Base-by-base conservation (phyloP, 2,113 vertebrate species). In the Zootoca vivipara region DNA sequence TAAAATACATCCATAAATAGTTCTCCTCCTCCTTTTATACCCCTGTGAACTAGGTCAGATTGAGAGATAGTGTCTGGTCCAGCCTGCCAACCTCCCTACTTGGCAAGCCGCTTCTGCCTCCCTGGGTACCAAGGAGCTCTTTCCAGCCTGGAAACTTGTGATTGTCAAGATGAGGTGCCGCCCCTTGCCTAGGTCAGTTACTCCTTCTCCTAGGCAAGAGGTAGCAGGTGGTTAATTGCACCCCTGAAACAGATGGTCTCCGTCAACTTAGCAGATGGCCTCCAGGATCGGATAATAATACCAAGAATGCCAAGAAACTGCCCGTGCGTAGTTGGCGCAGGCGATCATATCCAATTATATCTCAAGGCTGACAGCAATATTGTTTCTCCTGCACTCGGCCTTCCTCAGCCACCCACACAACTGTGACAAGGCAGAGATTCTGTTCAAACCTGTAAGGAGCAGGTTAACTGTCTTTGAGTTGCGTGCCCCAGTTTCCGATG, bases 401-500 rank as follows among this genome's bases (percentile, higher is more conserved):
- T 73, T 69, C 62, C 85, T 88, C 78, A 81, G n/a, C 62, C 8
- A 10, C 2, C 52, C 74, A n/a, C 0, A 78, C 73, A 64, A 85
- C 26, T 24, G 40, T n/a, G 12, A 18, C 69, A 86, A 86, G 26
- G 1, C 33, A 74, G 3, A 24, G 52, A 77, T 77, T 46, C 62
- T 87, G 62, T 81, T 65, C 35, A 70, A 87, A 90, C 78, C 72
- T 56, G 90, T 64, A 78, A 90, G 77, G 84, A 91, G 81, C 82
- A 94, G 79, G 95, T 94, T 95, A 96, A 82, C 83, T 46, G 77
- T 70, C 81, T 91, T 88, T 85, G 89, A 88, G 77, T 87, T 2
- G 80, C 93, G 96, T 94, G 96, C 85, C 96, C 94, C 87, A 94
- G 75, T 95, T 96, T 90, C 87, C 88, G 85, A 93, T 42, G 62